Evolutionary conservation across 2,888 invertebrate genomes (phyloP).

Genomic region (Drosophila emarginata): DNA sequence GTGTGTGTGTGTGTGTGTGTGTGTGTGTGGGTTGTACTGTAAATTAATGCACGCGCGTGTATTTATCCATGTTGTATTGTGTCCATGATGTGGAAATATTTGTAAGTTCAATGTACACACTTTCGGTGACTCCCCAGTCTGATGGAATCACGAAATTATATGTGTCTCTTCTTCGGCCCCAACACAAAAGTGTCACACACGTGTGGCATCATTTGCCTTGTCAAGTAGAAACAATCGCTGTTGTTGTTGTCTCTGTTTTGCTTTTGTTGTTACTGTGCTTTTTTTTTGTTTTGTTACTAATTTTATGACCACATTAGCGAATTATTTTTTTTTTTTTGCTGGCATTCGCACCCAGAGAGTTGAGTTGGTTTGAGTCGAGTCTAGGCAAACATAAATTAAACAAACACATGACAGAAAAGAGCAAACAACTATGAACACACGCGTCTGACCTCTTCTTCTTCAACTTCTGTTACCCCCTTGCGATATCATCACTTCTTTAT

Average conservation of each 20-base stretch:
- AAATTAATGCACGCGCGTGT: constrained; percentile 59
- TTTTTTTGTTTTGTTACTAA: constrained; percentile 36
- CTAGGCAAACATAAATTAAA: constrained; percentile 55
- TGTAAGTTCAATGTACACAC: constrained; percentile 28
- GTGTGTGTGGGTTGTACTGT: constrained; percentile 23
- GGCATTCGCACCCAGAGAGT: constrained; percentile 37
- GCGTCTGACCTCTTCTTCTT: constrained; percentile 8
- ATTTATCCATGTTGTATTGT: constrained; percentile 26
- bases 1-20: no score
- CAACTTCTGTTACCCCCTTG: no score
- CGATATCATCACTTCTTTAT: no score
- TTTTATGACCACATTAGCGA: constrained; percentile 63
- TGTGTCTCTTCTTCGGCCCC: not conserved
- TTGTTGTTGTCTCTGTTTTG: no score
- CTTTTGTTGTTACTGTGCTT: constrained; percentile 10
- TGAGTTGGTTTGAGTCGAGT: constrained; percentile 12
- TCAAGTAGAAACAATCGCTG: constrained; percentile 22
- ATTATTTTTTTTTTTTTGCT: constrained; percentile 45
- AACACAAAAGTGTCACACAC: constrained; percentile 34
- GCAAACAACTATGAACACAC: constrained; percentile 47
- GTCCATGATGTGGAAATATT: constrained; percentile 3
- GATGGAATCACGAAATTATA: not conserved
- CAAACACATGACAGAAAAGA: constrained; percentile 29
- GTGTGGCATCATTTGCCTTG: constrained; percentile 34
- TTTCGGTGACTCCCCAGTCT: constrained; percentile 5